Evolutionary conservation across 2,113 vertebrate genomes (phyloP), one percentile per base, ranked within the genome.

Genomic region (Crotalus tigris): DNA sequence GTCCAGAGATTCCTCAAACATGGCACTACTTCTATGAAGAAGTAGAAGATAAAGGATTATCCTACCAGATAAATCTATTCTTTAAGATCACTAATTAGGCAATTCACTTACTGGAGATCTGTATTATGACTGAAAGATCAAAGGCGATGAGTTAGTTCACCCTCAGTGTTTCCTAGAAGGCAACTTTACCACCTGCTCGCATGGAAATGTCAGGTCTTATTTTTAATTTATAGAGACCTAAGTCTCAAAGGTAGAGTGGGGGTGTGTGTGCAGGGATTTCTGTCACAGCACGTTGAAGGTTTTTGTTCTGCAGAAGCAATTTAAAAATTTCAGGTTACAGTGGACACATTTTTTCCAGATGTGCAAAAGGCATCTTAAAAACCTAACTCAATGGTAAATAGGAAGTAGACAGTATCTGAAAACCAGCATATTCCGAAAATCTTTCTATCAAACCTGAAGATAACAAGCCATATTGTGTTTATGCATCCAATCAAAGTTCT

Each of bases 401-500:
- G 44, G 88, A 90, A 51, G 85, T 12, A 15, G 61, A 26, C 26
- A 23, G 55, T 33, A 49, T 23, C 10, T 85, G 53, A 90, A 85
- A 53, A 26, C 4, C 44, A 85, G 44, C 26, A 29, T 55, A 81
- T 81, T 89, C 24, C 57, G 87, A 69, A 21, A 23, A 15, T 85
- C 26, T 39, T 44, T 54, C 93, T 93, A 57, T 92, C 21, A 29
- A 2, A 86, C 88, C 81, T 58, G 88, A 86, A 75, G 33, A 92
- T 87, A 88, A 91, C 92, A 87, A 51, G 55, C 91, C 21, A 54
- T 51, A 53, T 94, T 94, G 89, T 93, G 75, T 87, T 86, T 92
- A 95, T 91, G 51, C 0, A 7, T 51, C 85, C 92, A 95, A 91
- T 94, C 91, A 95, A 90, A 96, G 90, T 92, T 91, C 3, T 81